Percentiles rank a stretch among this genome's conserved stretches.
Conservation (phyloP, 2,113 vertebrate species). For the Hassar affinis region DNA sequence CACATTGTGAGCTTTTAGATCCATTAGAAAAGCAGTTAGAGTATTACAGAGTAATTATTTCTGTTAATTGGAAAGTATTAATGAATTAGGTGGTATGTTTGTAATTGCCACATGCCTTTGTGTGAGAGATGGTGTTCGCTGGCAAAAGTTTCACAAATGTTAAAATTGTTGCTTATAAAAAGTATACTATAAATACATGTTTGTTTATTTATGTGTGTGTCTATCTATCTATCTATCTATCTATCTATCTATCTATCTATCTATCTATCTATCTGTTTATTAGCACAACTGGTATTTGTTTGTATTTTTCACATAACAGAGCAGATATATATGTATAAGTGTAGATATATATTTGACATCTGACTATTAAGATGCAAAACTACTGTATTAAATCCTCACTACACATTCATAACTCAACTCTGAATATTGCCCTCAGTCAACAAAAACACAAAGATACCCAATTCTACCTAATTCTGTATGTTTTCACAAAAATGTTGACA, state of each 20-base stretch:
- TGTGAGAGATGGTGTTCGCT: neutral
- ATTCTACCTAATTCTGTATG: neutral
- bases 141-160: neutral
- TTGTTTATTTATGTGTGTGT: too few relatives aligned
- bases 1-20: neutral
- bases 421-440: neutral
- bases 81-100: neutral
- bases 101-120: neutral
- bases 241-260: neutral
- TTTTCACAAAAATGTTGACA: neutral
- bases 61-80: conserved; percentile 28
- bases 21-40: conserved; percentile 27
- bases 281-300: neutral
- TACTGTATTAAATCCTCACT: neutral
- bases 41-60: conserved; percentile 35
- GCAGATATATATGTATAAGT: too few relatives aligned
- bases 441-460: neutral
- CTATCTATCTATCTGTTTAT: too few relatives aligned
- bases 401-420: neutral
- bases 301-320: too few relatives aligned
- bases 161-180: too few relatives aligned
- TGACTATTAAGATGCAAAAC: neutral
- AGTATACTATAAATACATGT: too few relatives aligned
- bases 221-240: neutral
- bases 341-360: neutral